Conservation (phyloP, 1,140 invertebrate genomes). For the Parasteatoda tepidariorum region DNA sequence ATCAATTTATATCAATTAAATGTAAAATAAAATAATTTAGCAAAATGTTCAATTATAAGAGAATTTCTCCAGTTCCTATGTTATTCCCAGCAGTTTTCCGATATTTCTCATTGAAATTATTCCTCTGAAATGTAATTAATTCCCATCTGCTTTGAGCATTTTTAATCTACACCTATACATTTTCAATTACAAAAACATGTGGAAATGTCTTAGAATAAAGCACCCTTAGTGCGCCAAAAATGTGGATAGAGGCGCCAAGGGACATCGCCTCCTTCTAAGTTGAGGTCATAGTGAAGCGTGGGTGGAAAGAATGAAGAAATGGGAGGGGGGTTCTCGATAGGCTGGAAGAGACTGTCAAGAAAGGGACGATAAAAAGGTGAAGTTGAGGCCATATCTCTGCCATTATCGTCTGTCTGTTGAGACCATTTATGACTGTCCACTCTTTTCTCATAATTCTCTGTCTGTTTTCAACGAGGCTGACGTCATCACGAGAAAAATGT, state of each 20-base stretch:
- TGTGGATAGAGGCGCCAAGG: not conserved
- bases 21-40: too few species aligned
- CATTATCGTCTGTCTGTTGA: slow-evolving; percentile 49
- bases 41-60: too few species aligned
- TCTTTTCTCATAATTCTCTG: not conserved
- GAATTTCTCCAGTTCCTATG: too few species aligned
- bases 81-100: too few species aligned
- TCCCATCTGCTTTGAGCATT: too few species aligned
- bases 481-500: slow-evolving; percentile 2
- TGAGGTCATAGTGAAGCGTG: not conserved
- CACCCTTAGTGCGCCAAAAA: not conserved
- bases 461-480: slow-evolving; percentile 8
- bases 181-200: too few species aligned
- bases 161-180: too few species aligned
- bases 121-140: too few species aligned
- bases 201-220: not conserved
- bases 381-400: slow-evolving; percentile 40
- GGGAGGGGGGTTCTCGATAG: not conserved
- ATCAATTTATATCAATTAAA: too few species aligned
- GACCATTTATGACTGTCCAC: slow-evolving; percentile 52
- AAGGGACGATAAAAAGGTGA: slow-evolving; percentile 47
- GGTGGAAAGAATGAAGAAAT: not conserved
- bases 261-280: not conserved
- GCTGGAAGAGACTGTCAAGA: not conserved
- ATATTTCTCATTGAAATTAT: too few species aligned